Conservation (phyloP, 1,140 invertebrate species). For the Daktulosphaira vitifoliae region DNA sequence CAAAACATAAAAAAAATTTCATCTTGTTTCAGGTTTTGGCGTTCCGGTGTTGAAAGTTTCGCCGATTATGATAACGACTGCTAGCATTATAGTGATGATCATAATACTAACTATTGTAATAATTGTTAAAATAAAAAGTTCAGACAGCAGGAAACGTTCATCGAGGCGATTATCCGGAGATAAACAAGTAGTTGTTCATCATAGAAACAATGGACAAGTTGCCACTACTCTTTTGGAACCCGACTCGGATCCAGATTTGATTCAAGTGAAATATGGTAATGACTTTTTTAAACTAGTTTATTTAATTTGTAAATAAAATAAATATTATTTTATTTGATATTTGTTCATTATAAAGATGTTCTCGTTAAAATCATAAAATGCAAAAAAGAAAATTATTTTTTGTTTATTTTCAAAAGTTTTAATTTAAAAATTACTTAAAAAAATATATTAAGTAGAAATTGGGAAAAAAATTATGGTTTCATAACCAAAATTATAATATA, state of each 20-base stretch:
- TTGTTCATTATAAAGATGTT: too few relatives aligned
- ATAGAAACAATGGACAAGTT: conserved; percentile 47
- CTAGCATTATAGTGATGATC: neutral
- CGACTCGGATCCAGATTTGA: conserved; percentile 36
- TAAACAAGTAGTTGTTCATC: conserved; percentile 44
- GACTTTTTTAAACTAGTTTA: neutral
- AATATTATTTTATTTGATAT: too few relatives aligned
- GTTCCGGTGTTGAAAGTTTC: conserved; percentile 20
- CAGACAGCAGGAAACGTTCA: conserved; percentile 35
- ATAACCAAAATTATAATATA: too few relatives aligned
- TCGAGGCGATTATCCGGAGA: conserved; percentile 43
- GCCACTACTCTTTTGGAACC: conserved; percentile 43
- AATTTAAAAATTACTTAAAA: too few relatives aligned
- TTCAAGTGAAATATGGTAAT: conserved; percentile 8
- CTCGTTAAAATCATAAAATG: too few relatives aligned
- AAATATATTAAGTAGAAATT: too few relatives aligned
- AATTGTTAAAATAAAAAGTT: neutral
- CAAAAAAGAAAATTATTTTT: too few relatives aligned
- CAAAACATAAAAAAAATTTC: too few relatives aligned
- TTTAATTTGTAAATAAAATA: too few relatives aligned
- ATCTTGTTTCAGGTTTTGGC: conserved; percentile 4
- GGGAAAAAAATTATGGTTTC: too few relatives aligned
- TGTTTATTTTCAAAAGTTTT: too few relatives aligned
- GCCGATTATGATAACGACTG: neutral
- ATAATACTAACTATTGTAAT: neutral